A percentile compares a stretch with the other conserved stretches of the same genome.
These are phyloP conservation scores for Sericinus montela DNA, from an alignment of 2,888 invertebrate species.

Conservation along the genomic window DNA sequence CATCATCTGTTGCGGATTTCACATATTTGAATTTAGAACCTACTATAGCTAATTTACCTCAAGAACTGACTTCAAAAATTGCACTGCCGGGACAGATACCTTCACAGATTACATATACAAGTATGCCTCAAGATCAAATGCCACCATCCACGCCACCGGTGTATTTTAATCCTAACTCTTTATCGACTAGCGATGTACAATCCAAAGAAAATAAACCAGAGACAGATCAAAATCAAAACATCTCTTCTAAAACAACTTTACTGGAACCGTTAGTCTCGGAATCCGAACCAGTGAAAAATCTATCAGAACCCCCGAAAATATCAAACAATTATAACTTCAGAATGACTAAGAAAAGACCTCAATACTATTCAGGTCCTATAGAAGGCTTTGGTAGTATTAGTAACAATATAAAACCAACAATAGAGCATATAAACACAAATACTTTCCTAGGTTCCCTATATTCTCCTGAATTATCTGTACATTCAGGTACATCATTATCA, in stretches of 20 bases:
- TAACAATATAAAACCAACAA: constrained; percentile 55
- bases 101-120: constrained; percentile 1
- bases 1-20: constrained; percentile 6
- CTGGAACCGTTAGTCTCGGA: constrained; percentile 6
- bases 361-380: constrained; percentile 72
- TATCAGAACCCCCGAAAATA: constrained; percentile 58
- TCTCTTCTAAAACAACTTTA: not conserved
- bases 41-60: constrained; percentile 8
- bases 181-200: not conserved
- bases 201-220: constrained; percentile 21
- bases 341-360: constrained; percentile 63
- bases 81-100: not conserved
- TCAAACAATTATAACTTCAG: constrained; percentile 50
- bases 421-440: constrained; percentile 38
- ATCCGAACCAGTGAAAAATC: constrained; percentile 36
- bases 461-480: constrained; percentile 36
- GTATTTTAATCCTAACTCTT: constrained; percentile 29
- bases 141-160: constrained; percentile 23
- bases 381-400: constrained; percentile 62
- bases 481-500: constrained; percentile 21
- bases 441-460: constrained; percentile 53
- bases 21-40: constrained; percentile 15
- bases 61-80: not conserved
- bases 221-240: not conserved
- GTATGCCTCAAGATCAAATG: constrained; percentile 5